These are phyloP conservation scores for Drosophila cognata DNA, from an alignment of 2,888 invertebrate genomes.

Conservation along the genomic window DNA sequence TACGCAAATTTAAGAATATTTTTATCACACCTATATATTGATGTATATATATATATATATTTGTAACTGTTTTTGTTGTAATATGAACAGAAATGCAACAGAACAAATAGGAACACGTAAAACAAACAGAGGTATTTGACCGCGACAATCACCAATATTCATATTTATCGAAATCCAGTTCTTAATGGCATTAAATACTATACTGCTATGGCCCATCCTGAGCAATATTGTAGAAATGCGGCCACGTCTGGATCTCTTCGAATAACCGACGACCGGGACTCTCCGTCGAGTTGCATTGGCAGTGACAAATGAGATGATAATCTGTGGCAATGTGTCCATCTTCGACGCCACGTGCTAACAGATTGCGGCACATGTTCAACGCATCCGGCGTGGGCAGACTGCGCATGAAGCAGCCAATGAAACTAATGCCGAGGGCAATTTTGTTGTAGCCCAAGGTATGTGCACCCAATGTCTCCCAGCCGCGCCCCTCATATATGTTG, in stretches of 20 bases:
- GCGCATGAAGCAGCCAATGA: conserved; percentile 86
- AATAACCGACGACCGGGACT: conserved; percentile 86
- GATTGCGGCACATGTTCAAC: conserved; percentile 84
- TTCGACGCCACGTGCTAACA: conserved; percentile 85
- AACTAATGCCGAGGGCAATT: conserved; percentile 86
- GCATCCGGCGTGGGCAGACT: conserved; percentile 84
- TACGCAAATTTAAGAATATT: background rate
- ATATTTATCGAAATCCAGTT: conserved; percentile 12
- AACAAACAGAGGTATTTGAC: conserved; percentile 30
- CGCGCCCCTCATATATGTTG: conserved; percentile 87
- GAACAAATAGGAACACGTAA: conserved; percentile 14
- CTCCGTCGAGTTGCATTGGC: conserved; percentile 86
- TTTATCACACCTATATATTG: background rate
- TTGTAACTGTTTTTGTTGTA: background rate
- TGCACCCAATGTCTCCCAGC: conserved; percentile 86
- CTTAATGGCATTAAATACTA: conserved; percentile 8
- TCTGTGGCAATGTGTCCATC: conserved; percentile 85
- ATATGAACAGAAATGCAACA: conserved; percentile 14
- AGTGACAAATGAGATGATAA: conserved; percentile 86
- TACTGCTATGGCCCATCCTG: conserved; percentile 39
- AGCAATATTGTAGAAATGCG: conserved; percentile 83
- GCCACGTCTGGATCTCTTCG: conserved; percentile 86
- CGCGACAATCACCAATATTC: conserved; percentile 24
- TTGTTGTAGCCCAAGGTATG: conserved; percentile 86
- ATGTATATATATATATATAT: background rate